These are phyloP conservation scores for Dryobates pubescens DNA, from an alignment of 2,797 vertebrate genomes.

Conservation along the genomic window DNA sequence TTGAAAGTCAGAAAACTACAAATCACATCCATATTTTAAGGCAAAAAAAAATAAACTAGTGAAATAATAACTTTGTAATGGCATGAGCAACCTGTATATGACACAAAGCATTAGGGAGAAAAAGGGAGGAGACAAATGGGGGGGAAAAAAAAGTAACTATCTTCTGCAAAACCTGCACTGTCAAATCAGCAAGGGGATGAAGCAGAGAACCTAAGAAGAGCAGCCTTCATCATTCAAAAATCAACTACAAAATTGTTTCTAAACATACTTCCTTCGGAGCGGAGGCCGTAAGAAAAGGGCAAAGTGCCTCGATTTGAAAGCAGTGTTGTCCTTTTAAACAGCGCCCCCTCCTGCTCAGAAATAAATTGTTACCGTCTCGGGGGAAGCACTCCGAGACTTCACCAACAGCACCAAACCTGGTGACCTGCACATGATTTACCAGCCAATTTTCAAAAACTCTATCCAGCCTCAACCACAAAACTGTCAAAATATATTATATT, in stretches of 20 bases:
- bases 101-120: neutral
- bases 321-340: conserved; percentile 69
- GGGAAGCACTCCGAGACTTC: rapidly evolving
- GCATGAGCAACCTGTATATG: neutral
- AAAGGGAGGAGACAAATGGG: neutral
- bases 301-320: neutral
- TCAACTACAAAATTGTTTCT: neutral
- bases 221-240: neutral
- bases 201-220: neutral
- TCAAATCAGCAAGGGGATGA: neutral
- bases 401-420: neutral
- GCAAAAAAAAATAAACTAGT: neutral
- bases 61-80: neutral
- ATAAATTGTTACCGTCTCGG: neutral
- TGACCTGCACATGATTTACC: conserved; percentile 3
- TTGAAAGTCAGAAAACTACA: neutral
- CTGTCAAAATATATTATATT: conserved; percentile 28
- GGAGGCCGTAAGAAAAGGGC: neutral
- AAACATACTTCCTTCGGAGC: neutral
- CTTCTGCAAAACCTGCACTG: neutral
- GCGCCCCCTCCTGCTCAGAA: conserved; percentile 66
- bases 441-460: conserved; percentile 29
- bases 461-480: conserved; percentile 34
- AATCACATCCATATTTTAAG: neutral
- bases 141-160: neutral